Conservation (phyloP, 1,140 invertebrate genomes). For the Leptinotarsa defecta region DNA sequence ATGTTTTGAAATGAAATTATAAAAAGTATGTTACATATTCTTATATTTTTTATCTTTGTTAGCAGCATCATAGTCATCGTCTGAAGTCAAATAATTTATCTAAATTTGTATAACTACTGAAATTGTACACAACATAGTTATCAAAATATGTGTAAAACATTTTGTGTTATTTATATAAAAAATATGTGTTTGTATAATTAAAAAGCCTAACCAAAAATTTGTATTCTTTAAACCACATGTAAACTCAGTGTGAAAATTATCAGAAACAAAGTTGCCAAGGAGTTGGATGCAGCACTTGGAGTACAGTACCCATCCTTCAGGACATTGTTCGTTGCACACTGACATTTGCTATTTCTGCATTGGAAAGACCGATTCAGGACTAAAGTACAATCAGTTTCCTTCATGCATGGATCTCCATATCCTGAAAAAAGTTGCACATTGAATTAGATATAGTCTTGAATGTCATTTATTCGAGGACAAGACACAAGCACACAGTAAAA, state of each 20-base stretch:
- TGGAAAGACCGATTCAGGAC: conserved; percentile 11
- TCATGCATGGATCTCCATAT: conserved; percentile 19
- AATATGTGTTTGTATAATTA: conserved; percentile 17
- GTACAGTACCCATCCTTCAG: conserved; percentile 15
- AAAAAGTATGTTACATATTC: conserved; percentile 1
- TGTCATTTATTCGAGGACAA: too few species aligned
- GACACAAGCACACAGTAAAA: too few species aligned
- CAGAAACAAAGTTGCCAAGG: conserved; percentile 5
- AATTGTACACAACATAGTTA: conserved; percentile 15
- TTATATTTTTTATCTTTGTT: conserved; percentile 8
- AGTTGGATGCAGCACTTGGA: not conserved
- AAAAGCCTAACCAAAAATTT: not conserved
- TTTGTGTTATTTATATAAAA: conserved; percentile 20
- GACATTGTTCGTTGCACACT: not conserved
- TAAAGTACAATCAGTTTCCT: conserved; percentile 10
- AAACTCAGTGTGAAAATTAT: not conserved
- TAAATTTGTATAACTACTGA: conserved; percentile 13
- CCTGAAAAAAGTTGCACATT: conserved; percentile 2
- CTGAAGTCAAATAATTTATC: conserved; percentile 19
- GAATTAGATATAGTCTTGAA: not conserved
- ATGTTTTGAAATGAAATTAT: not conserved
- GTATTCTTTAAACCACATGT: not conserved
- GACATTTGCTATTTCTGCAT: conserved; percentile 24
- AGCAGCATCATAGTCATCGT: conserved; percentile 19
- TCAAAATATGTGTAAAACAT: conserved; percentile 1